These are phyloP conservation scores for Liparis tanakae DNA, from an alignment of 2,797 vertebrate species.

Conservation along the genomic window DNA sequence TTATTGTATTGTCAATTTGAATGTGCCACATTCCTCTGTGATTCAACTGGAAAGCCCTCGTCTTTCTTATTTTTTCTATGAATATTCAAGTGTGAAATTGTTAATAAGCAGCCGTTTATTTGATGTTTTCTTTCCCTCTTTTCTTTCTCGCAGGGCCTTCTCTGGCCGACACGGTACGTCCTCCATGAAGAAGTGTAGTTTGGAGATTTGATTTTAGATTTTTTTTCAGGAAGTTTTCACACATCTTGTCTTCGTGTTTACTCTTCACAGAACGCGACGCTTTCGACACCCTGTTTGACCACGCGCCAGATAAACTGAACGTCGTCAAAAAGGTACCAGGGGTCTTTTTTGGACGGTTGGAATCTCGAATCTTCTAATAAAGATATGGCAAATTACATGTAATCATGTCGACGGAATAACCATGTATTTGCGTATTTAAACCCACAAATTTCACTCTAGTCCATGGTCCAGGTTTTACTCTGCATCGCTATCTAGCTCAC, in stretches of 20 bases:
- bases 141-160: constrained; percentile 85
- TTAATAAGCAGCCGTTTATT: constrained; percentile 22
- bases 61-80: constrained; percentile 18
- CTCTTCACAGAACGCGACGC: constrained; percentile 90
- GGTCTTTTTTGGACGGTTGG: not conserved
- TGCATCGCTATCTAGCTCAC: not conserved
- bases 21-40: constrained; percentile 67
- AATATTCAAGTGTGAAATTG: constrained; percentile 56
- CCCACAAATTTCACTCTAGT: not conserved
- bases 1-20: constrained; percentile 59
- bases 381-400: not conserved
- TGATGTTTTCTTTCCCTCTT: not conserved
- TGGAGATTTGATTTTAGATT: not conserved
- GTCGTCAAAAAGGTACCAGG: constrained; percentile 94
- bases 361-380: not conserved
- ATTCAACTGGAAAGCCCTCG: constrained; percentile 49
- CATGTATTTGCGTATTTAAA: not conserved
- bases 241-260: not conserved
- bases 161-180: constrained; percentile 95
- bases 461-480: not conserved
- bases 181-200: not conserved
- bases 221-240: not conserved
- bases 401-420: not conserved
- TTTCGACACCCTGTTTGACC: constrained; percentile 97
- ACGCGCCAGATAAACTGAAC: constrained; percentile 96